Conservation (phyloP, 2,797 vertebrate genomes). For the Martes flavigula region DNA sequence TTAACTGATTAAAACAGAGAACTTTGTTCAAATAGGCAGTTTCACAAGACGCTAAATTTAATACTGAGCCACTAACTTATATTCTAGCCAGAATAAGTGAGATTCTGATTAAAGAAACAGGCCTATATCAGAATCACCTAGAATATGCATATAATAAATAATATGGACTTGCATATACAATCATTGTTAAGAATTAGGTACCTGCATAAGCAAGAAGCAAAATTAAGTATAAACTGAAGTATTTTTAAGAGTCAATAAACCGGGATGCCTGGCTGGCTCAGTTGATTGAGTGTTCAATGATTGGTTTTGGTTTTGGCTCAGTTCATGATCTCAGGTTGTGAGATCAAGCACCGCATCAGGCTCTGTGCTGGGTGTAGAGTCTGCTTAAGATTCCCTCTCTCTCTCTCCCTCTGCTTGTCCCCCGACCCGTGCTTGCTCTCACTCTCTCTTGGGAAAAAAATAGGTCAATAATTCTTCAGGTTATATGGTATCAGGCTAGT, state of each 20-base stretch:
- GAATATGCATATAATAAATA: background rate
- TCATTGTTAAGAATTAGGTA: background rate
- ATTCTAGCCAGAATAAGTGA: background rate
- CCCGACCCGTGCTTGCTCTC: fast-evolving
- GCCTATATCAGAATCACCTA: background rate
- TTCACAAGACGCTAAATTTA: background rate
- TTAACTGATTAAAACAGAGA: background rate
- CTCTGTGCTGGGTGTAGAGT: background rate
- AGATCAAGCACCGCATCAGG: background rate
- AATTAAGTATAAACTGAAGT: background rate
- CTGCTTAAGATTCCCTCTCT: background rate
- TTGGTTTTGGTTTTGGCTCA: background rate
- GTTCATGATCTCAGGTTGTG: background rate
- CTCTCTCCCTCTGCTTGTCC: background rate
- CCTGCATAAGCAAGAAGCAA: background rate
- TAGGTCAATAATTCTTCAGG: background rate
- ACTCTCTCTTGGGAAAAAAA: background rate
- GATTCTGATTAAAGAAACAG: background rate
- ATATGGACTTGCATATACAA: background rate
- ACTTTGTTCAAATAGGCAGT: background rate
- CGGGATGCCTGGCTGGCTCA: background rate
- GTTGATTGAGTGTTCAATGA: background rate
- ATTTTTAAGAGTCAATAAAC: background rate
- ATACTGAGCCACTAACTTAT: background rate
- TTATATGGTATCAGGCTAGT: background rate